Conservation (phyloP, 2,113 vertebrate species). For the Coryphaenoides rupestris region DNA sequence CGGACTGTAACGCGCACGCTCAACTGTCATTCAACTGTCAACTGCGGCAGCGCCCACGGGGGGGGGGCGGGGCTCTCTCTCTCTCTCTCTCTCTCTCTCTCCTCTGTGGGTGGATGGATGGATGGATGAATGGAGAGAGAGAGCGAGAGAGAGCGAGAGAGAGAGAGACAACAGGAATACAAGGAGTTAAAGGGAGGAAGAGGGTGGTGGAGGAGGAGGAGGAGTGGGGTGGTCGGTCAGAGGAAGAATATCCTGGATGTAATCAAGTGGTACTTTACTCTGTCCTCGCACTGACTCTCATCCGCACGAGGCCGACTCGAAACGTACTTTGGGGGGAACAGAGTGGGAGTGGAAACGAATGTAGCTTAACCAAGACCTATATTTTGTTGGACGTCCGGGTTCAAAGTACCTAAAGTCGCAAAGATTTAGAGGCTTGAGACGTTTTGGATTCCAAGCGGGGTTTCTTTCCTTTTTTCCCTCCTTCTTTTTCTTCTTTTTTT, state of each 20-base stretch:
- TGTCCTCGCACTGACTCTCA: constrained; percentile 54
- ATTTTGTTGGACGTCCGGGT: constrained; percentile 37
- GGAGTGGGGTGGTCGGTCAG: not conserved
- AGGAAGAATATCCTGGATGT: constrained; percentile 65
- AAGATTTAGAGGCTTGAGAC: constrained; percentile 35
- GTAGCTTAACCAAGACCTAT: constrained; percentile 77
- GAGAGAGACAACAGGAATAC: no score
- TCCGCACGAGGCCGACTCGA: constrained; percentile 26
- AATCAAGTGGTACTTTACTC: constrained; percentile 57
- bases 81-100: no score
- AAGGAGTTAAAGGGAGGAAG: no score
- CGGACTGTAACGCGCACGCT: no score
- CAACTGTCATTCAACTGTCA: no score
- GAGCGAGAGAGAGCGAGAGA: not conserved
- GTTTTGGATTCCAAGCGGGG: constrained; percentile 17
- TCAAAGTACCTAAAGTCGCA: constrained; percentile 35
- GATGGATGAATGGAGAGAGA: constrained; percentile 26
- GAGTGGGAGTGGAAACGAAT: constrained; percentile 72
- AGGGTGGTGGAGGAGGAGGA: not conserved
- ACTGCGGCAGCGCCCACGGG: not conserved
- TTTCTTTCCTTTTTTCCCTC: constrained; percentile 16
- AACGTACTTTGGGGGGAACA: constrained; percentile 10
- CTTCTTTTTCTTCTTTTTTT: not conserved
- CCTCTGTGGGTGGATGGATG: constrained; percentile 8
- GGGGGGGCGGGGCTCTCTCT: constrained; percentile 25